Conservation (phyloP, 2,888 invertebrate species). For the Heliconius hortense region DNA sequence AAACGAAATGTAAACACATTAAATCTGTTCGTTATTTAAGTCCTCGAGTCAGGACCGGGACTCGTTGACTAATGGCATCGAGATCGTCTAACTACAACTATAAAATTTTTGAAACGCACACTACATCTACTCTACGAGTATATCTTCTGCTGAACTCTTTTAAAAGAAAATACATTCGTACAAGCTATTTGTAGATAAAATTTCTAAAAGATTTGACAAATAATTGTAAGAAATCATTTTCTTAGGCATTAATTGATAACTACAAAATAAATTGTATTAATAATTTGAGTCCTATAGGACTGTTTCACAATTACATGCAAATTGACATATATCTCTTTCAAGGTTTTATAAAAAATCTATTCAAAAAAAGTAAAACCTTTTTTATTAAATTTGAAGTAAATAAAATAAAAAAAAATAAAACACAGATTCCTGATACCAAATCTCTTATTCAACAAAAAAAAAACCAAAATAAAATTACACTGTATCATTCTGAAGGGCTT, state of each 20-base stretch:
- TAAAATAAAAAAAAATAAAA: neutral
- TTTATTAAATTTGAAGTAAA: neutral
- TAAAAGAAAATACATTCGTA: too few species aligned
- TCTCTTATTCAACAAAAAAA: neutral
- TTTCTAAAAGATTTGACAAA: too few species aligned
- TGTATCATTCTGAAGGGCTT: slow-evolving; percentile 2
- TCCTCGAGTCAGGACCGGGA: neutral
- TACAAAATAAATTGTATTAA: neutral
- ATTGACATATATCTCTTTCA: neutral
- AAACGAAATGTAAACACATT: too few species aligned
- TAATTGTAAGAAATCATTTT: too few species aligned
- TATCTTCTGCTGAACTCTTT: too few species aligned
- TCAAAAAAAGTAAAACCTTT: neutral
- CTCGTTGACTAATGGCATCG: too few species aligned
- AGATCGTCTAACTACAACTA: too few species aligned
- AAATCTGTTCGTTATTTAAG: slow-evolving; percentile 5
- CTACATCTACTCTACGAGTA: too few species aligned
- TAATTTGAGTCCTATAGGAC: neutral
- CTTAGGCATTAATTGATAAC: too few species aligned
- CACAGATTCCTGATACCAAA: too few species aligned
- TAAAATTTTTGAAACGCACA: too few species aligned
- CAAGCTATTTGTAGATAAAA: too few species aligned
- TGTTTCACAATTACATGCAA: neutral
- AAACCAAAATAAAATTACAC: slow-evolving; percentile 5
- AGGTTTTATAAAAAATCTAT: neutral